Conservation (phyloP, 2,797 vertebrate species). For the Morelia viridis region DNA sequence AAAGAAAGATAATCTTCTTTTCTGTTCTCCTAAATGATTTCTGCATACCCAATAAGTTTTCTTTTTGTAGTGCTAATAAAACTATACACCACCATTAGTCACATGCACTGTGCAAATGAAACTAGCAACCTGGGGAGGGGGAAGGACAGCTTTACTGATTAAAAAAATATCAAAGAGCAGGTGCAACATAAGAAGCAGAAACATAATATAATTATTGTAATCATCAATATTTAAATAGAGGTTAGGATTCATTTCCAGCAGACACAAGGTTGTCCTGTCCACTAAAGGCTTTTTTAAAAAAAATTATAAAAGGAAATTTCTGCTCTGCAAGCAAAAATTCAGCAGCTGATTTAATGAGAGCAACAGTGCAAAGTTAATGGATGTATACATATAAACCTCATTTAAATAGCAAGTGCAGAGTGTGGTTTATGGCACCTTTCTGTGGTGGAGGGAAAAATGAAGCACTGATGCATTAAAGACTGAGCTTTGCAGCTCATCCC, state of each 20-base stretch:
- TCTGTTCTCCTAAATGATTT: neutral
- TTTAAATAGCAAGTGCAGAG: conserved; percentile 28
- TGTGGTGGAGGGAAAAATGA: neutral
- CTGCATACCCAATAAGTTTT: neutral
- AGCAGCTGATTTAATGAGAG: conserved; percentile 17
- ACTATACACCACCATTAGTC: conserved; percentile 8
- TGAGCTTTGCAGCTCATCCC: conserved; percentile 13
- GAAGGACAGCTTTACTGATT: neutral
- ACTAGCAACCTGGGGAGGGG: neutral
- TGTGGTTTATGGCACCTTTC: neutral
- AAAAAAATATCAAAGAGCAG: neutral
- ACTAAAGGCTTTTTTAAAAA: neutral
- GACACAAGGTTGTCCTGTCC: conserved; percentile 7
- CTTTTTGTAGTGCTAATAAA: conserved; percentile 32
- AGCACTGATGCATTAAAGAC: conserved; percentile 14
- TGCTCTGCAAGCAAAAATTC: conserved; percentile 21
- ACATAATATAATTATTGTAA: neutral
- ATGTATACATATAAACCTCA: conserved; percentile 10
- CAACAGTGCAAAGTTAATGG: conserved; percentile 25
- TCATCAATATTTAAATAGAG: conserved; percentile 9
- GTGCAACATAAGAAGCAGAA: conserved; percentile 2
- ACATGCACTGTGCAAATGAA: neutral
- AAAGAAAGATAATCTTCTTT: neutral
- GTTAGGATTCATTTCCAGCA: conserved; percentile 27
- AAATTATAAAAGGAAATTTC: neutral